Evolutionary conservation across 2,797 vertebrate genomes (phyloP), one percentile per base, ranked within the genome.

Genomic region (Anolis apletophallus): DNA sequence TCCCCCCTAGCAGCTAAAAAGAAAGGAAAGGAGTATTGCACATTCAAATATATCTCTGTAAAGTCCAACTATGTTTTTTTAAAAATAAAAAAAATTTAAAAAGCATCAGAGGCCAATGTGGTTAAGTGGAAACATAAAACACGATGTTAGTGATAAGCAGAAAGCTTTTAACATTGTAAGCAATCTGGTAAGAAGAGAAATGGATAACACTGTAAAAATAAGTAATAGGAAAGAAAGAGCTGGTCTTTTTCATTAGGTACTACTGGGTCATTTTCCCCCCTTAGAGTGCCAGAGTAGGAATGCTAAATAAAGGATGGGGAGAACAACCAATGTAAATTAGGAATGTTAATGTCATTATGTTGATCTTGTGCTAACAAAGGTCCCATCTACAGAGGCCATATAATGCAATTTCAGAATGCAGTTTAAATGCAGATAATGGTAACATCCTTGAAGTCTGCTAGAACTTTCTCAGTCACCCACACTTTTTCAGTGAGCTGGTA

Each of bases 41-140:
- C 52, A 84, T 75, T 81, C 61, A 74, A 86, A 86, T 79, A 73
- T 79, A 86, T 69, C 69, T 81, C 69, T 26, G 59, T 46, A 83
- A 83, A 89, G 52, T 80, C 69, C 68, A 73, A 36, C 34, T 34
- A 52, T 32, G 14, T 26, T 61, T 57, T 57, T 57, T 23, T 64
- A 55, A 55, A 34, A 83, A 73, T 32, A 17, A 8, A 40, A 40
- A 40, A 40, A 40, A 40, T n/a, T n/a, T n/a, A n/a, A 7, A 55
- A 64, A 68, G 21, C 50, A 73, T 64, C 55, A 68, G 73, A 87
- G 83, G 79, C 64, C 83, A 78, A 46, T 52, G 57, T 34, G 55
- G 78, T 73, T 90, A 90, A 87, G 86, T 85, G 64, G 72, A 57
- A 78, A 87, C 68, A 87, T 85, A 81, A 90, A 90, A 80, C 86